These are phyloP conservation scores for Nephila pilipes DNA, from an alignment of 1,140 invertebrate genomes.

Conservation along the genomic window DNA sequence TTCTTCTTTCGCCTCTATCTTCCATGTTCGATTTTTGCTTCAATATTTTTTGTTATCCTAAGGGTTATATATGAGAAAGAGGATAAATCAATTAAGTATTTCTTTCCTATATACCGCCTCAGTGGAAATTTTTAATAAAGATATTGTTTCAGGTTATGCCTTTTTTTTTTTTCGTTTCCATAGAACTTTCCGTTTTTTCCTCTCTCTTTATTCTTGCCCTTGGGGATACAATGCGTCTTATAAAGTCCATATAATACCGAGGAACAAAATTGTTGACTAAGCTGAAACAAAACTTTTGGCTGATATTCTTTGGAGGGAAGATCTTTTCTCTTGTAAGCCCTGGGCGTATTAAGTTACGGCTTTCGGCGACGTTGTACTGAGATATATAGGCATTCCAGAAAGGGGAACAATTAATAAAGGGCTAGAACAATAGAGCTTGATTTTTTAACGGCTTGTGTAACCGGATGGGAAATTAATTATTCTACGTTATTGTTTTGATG, in stretches of 20 bases:
- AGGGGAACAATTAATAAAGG: background rate
- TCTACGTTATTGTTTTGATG: background rate
- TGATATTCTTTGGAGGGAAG: background rate
- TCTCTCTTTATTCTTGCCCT: background rate
- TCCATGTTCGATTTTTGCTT: conserved; percentile 4
- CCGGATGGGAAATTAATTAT: background rate
- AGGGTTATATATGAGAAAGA: conserved; percentile 36
- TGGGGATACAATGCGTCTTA: background rate
- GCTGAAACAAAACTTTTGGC: conserved; percentile 31
- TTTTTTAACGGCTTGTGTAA: too few species aligned
- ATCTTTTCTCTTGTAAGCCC: background rate
- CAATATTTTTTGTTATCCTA: conserved; percentile 13
- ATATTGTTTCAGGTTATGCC: conserved; percentile 9
- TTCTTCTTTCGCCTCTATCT: background rate
- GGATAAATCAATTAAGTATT: conserved; percentile 66
- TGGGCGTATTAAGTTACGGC: background rate
- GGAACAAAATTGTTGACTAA: conserved; percentile 38
- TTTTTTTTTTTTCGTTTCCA: background rate
- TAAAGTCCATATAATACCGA: conserved; percentile 1
- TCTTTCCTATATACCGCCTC: conserved; percentile 28
- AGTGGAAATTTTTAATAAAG: conserved; percentile 56
- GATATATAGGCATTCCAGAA: background rate
- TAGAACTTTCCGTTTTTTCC: background rate
- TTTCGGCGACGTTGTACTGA: background rate
- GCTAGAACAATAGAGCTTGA: background rate